These are phyloP conservation scores for Cichlasoma orientale DNA, from an alignment of 2,797 vertebrate genomes.

Conservation along the genomic window DNA sequence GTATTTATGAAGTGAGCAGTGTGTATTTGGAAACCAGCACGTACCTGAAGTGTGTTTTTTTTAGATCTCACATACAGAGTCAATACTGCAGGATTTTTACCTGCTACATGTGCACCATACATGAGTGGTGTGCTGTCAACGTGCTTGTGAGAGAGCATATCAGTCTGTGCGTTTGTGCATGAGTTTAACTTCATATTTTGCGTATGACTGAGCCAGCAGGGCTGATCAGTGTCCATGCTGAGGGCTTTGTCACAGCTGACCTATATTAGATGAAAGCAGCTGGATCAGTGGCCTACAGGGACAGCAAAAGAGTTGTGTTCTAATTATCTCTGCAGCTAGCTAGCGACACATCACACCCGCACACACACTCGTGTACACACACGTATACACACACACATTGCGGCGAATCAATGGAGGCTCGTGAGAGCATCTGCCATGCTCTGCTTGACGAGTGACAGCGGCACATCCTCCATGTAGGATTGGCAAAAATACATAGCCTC, in stretches of 20 bases:
- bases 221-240: slow-evolving; percentile 75
- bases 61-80: neutral
- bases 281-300: slow-evolving; percentile 79
- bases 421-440: slow-evolving; percentile 63
- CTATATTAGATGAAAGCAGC: slow-evolving; percentile 82
- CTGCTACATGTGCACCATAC: neutral
- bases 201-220: slow-evolving; percentile 32
- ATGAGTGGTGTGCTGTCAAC: neutral
- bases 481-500: slow-evolving; percentile 23
- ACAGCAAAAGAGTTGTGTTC: slow-evolving; percentile 78
- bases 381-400: slow-evolving; percentile 30
- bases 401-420: slow-evolving; percentile 61
- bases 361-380: neutral
- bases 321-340: slow-evolving; percentile 79
- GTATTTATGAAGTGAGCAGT: neutral
- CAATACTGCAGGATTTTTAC: slow-evolving; percentile 9
- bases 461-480: slow-evolving; percentile 45
- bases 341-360: slow-evolving; percentile 56
- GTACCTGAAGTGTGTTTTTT: neutral
- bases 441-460: slow-evolving; percentile 44
- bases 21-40: slow-evolving; percentile 2
- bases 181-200: slow-evolving; percentile 40
- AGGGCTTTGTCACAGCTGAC: slow-evolving; percentile 80
- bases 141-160: neutral
- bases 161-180: neutral